phyloP scores from a whole-genome alignment of 2,113 vertebrate genomes.

The Silurus asotus region DNA sequence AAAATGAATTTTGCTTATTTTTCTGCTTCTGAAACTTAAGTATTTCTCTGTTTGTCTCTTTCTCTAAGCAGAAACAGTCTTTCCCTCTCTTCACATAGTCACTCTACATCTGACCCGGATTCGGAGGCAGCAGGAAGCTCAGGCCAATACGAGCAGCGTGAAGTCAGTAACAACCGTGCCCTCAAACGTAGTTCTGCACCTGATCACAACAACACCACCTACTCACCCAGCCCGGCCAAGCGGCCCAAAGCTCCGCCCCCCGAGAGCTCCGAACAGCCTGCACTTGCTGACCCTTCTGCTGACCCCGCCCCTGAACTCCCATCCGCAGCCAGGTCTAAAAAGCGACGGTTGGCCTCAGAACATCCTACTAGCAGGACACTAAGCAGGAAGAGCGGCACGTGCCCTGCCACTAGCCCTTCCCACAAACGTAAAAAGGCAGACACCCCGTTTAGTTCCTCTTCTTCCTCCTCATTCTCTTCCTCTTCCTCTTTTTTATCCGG shows the following conservation, averaged over 20 bases:
- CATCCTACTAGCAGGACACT: constrained; percentile 85
- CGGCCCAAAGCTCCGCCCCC: constrained; percentile 78
- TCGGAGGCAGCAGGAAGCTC: constrained; percentile 87
- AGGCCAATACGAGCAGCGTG: constrained; percentile 88
- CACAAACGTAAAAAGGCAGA: constrained; percentile 98
- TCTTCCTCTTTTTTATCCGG: constrained; percentile 63
- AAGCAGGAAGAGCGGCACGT: constrained; percentile 87
- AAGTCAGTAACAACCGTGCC: constrained; percentile 80
- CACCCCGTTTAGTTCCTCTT: constrained; percentile 52
- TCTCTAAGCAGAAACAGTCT: constrained; percentile 83
- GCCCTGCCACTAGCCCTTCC: constrained; percentile 69
- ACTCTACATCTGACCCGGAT: constrained; percentile 84
- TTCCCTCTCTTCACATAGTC: constrained; percentile 83
- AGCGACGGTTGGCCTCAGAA: constrained; percentile 82
- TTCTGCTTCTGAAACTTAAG: neutral
- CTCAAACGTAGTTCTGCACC: constrained; percentile 92
- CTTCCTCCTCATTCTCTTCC: constrained; percentile 45
- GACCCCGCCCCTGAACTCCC: constrained; percentile 81
- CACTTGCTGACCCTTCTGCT: constrained; percentile 78
- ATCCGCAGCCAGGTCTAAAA: constrained; percentile 83
- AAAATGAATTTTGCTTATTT: neutral
- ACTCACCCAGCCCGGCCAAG: constrained; percentile 89
- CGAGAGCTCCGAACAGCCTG: constrained; percentile 46
- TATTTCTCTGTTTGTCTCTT: constrained; percentile 38
- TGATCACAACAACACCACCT: constrained; percentile 87